These are phyloP conservation scores for Chironomus riparius DNA, from an alignment of 2,888 invertebrate genomes.

Conservation along the genomic window DNA sequence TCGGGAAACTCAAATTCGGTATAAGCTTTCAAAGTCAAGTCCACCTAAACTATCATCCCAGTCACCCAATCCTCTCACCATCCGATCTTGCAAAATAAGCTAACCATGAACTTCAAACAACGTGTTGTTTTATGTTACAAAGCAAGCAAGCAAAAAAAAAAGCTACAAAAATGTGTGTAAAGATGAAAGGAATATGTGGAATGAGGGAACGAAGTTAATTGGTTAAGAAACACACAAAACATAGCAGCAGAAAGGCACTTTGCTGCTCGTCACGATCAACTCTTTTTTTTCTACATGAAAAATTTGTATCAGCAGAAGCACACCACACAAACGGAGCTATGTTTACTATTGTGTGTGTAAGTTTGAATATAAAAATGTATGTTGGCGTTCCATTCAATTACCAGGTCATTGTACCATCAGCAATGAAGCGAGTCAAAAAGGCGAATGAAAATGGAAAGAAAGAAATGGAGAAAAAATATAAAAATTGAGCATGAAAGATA, in stretches of 20 bases:
- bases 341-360: neutral
- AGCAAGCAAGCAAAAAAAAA: too few relatives aligned
- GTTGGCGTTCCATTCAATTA: constrained; percentile 7
- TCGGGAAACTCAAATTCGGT: too few relatives aligned
- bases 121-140: too few relatives aligned
- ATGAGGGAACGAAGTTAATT: constrained; percentile 19
- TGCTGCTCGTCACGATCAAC: neutral
- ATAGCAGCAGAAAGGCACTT: neutral
- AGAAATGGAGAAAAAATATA: neutral
- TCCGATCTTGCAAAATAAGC: too few relatives aligned
- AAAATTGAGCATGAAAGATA: neutral
- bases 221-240: constrained; percentile 3
- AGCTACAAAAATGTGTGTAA: too few relatives aligned
- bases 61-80: too few relatives aligned
- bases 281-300: neutral
- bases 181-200: neutral
- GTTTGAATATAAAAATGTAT: too few relatives aligned
- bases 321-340: too few relatives aligned
- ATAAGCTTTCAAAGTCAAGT: too few relatives aligned
- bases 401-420: constrained; percentile 8
- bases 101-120: too few relatives aligned
- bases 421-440: neutral
- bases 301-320: neutral
- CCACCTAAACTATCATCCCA: too few relatives aligned
- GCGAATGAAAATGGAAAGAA: neutral